Base-by-base conservation (phyloP, 2,113 vertebrate genomes). In the Artemisiospiza belli region DNA sequence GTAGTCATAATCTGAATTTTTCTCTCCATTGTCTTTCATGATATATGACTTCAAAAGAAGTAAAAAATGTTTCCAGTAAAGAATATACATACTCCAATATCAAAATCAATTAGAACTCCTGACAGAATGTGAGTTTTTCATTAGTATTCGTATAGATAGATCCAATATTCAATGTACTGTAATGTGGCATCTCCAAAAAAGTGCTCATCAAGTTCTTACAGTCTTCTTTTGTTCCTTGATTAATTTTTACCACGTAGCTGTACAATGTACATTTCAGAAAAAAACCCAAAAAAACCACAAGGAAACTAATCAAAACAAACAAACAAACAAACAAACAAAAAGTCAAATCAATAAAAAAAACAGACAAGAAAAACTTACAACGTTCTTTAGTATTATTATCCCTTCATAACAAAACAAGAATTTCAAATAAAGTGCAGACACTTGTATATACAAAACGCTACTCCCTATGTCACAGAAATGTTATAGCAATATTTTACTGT, bases 361-460 rank as follows among this genome's bases (percentile, higher is more conserved):
- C 23, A 54, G 33, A 22, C 31, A 68, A 46, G 9, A 19, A 69
- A 69, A 28, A 1, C 10, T 47, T 62, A 31, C 0, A 9, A 4
- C 47, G 2, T 52, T 39, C 20, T 54, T 16, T 46, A 18, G 19
- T 59, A 69, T 35, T 39, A 54, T 89, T 78, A 47, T 67, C 9
- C 19, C 12, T 63, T 12, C 10, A 59, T 17, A 63, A 59, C 8
- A 73, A 66, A 80, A 31, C 5, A 73, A 69, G 23, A 25, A 66
- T 85, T 31, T 87, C 24, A 58, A 33, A 24, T 41, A 54, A 91
- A 76, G 33, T 35, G 2, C 37, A 76, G 44, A 79, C 16, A 31
- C 4, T 5, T 37, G 4, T 52, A 21, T 57, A 24, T 33, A 41
- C 87, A 61, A 13, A 5, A 1, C 0, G 1, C 2, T 44, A 55